Percentiles rank a stretch among this genome's conserved stretches.
Conservation (phyloP, 92 coral and sea anemone genomes). For the Zoanthus sansibaricus region DNA sequence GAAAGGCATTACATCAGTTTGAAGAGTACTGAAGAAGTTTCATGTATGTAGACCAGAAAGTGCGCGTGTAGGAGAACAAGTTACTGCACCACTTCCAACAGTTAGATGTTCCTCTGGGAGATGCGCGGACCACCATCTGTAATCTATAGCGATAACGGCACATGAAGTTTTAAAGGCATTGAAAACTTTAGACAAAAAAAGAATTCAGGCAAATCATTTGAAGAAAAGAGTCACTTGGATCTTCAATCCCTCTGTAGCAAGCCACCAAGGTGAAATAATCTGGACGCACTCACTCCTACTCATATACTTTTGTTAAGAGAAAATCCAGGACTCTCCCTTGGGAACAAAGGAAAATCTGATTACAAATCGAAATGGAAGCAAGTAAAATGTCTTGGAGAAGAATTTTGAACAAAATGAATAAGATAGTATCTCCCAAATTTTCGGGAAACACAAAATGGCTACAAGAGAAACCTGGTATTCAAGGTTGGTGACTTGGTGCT, state of each 20-base stretch:
- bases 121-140: conserved; percentile 68
- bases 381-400: conserved; percentile 57
- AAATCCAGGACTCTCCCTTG: conserved; percentile 48
- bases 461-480: conserved; percentile 50
- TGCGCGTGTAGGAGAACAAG: too few species aligned
- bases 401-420: conserved; percentile 49
- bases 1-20: too few species aligned
- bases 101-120: conserved; percentile 62
- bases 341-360: conserved; percentile 31
- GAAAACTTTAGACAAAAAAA: conserved; percentile 65
- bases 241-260: conserved; percentile 75
- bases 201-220: conserved; percentile 34
- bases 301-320: conserved; percentile 50
- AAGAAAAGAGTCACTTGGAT: conserved; percentile 49
- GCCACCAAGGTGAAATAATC: conserved; percentile 63
- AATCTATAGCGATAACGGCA: conserved; percentile 76
- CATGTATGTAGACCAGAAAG: conserved; percentile 57
- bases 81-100: conserved; percentile 60
- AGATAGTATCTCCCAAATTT: conserved; percentile 51
- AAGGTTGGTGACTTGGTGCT: conserved; percentile 62
- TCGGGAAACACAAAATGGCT: conserved; percentile 55
- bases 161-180: conserved; percentile 66
- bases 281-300: conserved; percentile 64
- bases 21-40: conserved; percentile 45
- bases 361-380: conserved; percentile 73